A percentile compares a stretch with the other conserved stretches of the same genome.
These are phyloP conservation scores for Bubalus kerabau DNA, from an alignment of 2,113 vertebrate genomes.

Conservation along the genomic window DNA sequence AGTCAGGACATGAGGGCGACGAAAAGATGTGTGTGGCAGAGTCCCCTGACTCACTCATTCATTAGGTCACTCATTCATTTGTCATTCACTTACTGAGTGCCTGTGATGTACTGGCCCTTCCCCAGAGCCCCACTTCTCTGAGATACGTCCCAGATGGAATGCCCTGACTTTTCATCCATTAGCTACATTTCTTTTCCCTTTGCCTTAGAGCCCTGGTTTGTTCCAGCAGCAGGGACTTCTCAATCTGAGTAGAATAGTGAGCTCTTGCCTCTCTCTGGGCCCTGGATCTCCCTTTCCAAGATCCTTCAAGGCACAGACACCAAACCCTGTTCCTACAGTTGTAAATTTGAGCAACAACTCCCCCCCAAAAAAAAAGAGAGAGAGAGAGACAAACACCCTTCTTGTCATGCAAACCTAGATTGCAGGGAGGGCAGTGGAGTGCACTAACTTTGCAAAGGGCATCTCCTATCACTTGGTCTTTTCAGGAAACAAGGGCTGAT, in stretches of 20 bases:
- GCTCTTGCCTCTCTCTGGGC: no score
- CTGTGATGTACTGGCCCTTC: neutral
- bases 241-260: neutral
- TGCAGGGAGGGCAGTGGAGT: neutral
- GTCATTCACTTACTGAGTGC: neutral
- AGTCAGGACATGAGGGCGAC: neutral
- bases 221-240: neutral
- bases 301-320: neutral
- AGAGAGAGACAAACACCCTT: neutral
- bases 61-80: neutral
- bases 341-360: neutral
- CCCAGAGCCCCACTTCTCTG: neutral
- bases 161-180: neutral
- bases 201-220: neutral
- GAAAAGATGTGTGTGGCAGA: neutral
- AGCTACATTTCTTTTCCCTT: neutral
- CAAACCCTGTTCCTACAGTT: no score
- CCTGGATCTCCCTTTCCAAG: neutral
- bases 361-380: rapidly evolving
- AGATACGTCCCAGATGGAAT: neutral
- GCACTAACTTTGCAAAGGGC: neutral
- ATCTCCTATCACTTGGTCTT: neutral
- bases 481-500: neutral
- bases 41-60: neutral
- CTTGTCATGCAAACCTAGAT: rapidly evolving